Evolutionary conservation across 2,113 vertebrate genomes (phyloP).

Genomic region (Bambusicola thoracicus): DNA sequence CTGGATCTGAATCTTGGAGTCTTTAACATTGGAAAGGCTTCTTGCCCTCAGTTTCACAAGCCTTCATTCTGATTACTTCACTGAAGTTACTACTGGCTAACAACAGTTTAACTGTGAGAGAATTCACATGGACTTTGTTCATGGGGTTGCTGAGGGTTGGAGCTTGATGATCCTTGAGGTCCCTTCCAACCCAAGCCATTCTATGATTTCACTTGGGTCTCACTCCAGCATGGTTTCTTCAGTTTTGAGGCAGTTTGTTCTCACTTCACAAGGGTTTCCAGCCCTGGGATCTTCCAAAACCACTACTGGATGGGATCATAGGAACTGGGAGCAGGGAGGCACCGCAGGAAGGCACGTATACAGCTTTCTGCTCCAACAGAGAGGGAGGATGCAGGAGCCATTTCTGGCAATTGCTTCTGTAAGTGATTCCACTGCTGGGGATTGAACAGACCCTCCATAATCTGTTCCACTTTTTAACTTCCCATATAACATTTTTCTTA

Average conservation of each 20-base stretch:
- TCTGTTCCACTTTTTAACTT: conserved; percentile 33
- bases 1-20: not conserved
- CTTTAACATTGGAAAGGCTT: not conserved
- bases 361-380: not conserved
- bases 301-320: accelerated
- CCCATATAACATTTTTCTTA: not conserved
- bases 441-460: not conserved
- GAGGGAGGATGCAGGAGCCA: not conserved
- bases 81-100: not conserved
- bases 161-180: no score
- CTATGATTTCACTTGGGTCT: not conserved
- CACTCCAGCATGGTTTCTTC: not conserved
- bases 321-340: accelerated
- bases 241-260: not conserved
- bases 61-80: not conserved
- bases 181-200: no score
- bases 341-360: accelerated
- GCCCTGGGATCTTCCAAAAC: not conserved
- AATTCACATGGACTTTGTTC: accelerated
- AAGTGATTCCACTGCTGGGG: not conserved
- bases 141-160: no score
- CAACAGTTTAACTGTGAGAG: not conserved
- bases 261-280: not conserved
- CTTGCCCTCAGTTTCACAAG: not conserved
- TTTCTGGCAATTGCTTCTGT: not conserved